Evolutionary conservation across 2,888 invertebrate species (phyloP), one percentile per base, ranked within the genome.

Genomic region (Malthinus flaveolus): DNA sequence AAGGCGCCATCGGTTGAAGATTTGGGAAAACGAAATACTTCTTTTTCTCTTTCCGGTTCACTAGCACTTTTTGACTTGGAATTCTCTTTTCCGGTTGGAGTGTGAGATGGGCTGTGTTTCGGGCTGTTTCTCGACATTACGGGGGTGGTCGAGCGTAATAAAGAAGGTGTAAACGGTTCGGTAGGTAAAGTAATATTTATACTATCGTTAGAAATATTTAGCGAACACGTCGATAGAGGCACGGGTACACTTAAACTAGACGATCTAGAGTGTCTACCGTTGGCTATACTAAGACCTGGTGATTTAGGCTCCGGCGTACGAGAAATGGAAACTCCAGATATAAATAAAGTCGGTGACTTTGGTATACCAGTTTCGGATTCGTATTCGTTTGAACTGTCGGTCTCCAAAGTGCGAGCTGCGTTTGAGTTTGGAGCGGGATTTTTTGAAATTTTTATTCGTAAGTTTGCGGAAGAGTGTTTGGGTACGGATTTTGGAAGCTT

Each of bases 341-440:
- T 83, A 68, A 81, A 83, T n/a, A 83, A 71, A 1, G 83, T 83
- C 7, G 83, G 83, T 2, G 82, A 82, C 68, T 82, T 82, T 8
- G 83, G 83, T 45, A 83, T 82, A 2, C 83, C 83, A 1, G 82
- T 83, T 68, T 83, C 83, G n/a, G 82, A 82, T 73, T 83, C 83
- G 68, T 82, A 82, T 66, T 83, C 82, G 65, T 81, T 81, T 7
- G 80, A 80, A 68, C 81, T 81, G 62, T 82, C 81, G 0, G 81
- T 81, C 69, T 81, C 81, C 48, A 81, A 64, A 9, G 74, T 67
- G 51, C 74, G 74, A 12, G 67, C 66, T 39, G 68, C 71, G 34
- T 63, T 68, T 46, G 61, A 63, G 36, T 69, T 71, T 10, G 66
- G 64, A 33, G 71, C 69, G 3, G 76, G 75, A 57, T 72, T 75